Evolutionary conservation across 2,797 vertebrate genomes (phyloP), one percentile per base, ranked within the genome.

Genomic region (Brotogeris chrysoptera): DNA sequence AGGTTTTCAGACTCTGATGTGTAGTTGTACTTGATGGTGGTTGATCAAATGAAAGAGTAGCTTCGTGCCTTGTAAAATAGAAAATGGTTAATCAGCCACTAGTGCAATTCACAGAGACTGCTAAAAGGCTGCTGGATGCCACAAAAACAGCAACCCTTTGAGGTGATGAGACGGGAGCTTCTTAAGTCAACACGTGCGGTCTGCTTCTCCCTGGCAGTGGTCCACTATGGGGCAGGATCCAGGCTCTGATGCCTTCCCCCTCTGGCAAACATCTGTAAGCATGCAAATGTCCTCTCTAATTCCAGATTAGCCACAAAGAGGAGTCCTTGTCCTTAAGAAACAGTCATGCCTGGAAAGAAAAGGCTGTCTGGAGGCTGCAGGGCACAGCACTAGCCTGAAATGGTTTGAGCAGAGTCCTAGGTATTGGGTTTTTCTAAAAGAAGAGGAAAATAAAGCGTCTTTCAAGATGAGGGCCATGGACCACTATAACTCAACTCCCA

Each of bases 301-400:
- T 92, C 94, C 92, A 92, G 96, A 95, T 95, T 88, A 95, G 78
- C 83, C 86, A 68, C 74, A 50, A 69, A 94, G 74, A 95, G 73
- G 77, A 93, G 88, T 94, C 24, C 1, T 63, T 63, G 17, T 69
- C 52, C 90, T 80, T 88, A 88, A 88, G 92, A 63, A 93, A 53
- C 43, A 34, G 86, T 69, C 39, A 0, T 61, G 83, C 91, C 81
- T 34, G 41, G 81, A 59, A 93, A 66, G 55, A 66, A 91, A 78
- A 23, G 76, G 49, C 79, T 77, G 69, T 23, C 73, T 77, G 83
- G n/a, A 73, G 83, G 30, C 73, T 94, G 50, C 74, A 38, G 82
- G 70, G 43, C 78, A 41, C 43, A 5, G 39, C 36, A 2, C 47
- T 74, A 0, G 11, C 25, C 39, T 72, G 41, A 78, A 34, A 21